Evolutionary conservation across 2,797 vertebrate species (phyloP).

Genomic region (Nannoperca australis): DNA sequence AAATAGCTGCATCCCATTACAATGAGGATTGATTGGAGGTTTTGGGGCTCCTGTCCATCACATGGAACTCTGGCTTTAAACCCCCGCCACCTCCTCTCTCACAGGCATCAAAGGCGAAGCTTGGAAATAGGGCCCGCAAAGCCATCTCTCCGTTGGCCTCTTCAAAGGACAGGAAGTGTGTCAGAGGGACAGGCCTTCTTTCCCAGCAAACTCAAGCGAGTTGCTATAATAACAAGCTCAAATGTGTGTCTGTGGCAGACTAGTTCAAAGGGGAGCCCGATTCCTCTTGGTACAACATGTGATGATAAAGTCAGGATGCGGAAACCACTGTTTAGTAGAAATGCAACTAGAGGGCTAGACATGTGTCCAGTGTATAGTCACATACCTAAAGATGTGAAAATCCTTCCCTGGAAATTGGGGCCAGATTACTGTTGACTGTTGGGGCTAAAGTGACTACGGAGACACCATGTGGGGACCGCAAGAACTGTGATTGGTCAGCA

Average conservation of each 20-base stretch:
- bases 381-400: constrained; percentile 47
- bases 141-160: constrained; percentile 86
- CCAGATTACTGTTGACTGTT: constrained; percentile 25
- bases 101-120: constrained; percentile 83
- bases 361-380: constrained; percentile 50
- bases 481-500: not conserved
- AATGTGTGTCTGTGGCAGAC: constrained; percentile 83
- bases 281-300: constrained; percentile 79
- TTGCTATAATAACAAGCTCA: constrained; percentile 86
- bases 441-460: too few relatives aligned
- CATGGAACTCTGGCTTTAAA: constrained; percentile 68
- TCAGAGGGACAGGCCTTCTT: constrained; percentile 86
- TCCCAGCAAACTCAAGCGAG: constrained; percentile 81
- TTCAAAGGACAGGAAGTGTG: constrained; percentile 91
- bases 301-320: constrained; percentile 82
- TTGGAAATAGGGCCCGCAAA: constrained; percentile 82
- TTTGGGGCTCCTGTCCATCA: constrained; percentile 66
- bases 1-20: constrained; percentile 47
- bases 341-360: constrained; percentile 56
- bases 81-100: constrained; percentile 75
- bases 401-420: constrained; percentile 38
- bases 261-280: constrained; percentile 82
- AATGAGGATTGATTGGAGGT: constrained; percentile 61
- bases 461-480: not conserved
- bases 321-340: constrained; percentile 79